Conservation (phyloP, 2,113 vertebrate genomes). For the Gallinago jamesoni region DNA sequence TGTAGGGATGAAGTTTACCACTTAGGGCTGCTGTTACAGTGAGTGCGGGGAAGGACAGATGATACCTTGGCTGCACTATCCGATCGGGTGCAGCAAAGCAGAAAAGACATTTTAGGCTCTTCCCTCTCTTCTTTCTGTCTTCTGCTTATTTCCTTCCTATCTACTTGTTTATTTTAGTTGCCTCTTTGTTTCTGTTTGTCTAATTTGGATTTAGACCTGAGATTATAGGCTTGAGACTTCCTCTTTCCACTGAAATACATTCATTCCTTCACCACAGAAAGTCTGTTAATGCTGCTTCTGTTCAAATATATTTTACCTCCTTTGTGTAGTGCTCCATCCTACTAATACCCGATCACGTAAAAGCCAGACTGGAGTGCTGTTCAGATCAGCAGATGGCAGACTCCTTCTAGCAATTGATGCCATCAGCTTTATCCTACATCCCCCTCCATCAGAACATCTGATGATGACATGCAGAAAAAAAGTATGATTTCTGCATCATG, state of each 20-base stretch:
- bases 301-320: background rate
- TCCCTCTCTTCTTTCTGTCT: background rate
- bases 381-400: constrained; percentile 69
- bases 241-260: constrained; percentile 3
- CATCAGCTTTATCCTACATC: constrained; percentile 22
- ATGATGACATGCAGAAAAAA: constrained; percentile 21
- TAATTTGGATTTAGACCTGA: background rate
- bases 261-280: background rate
- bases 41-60: background rate
- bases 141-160: background rate
- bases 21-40: background rate
- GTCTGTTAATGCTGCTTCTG: background rate
- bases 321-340: background rate
- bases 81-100: background rate
- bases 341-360: background rate
- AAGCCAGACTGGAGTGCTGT: background rate
- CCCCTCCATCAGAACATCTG: constrained; percentile 9
- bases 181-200: background rate
- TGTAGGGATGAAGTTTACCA: background rate
- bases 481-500: background rate
- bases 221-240: background rate
- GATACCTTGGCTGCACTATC: background rate
- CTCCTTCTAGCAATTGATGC: constrained; percentile 62
- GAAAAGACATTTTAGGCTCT: background rate
- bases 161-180: background rate